Conservation (phyloP, 2,113 vertebrate genomes). For the Cyprinodon brontotheroides region DNA sequence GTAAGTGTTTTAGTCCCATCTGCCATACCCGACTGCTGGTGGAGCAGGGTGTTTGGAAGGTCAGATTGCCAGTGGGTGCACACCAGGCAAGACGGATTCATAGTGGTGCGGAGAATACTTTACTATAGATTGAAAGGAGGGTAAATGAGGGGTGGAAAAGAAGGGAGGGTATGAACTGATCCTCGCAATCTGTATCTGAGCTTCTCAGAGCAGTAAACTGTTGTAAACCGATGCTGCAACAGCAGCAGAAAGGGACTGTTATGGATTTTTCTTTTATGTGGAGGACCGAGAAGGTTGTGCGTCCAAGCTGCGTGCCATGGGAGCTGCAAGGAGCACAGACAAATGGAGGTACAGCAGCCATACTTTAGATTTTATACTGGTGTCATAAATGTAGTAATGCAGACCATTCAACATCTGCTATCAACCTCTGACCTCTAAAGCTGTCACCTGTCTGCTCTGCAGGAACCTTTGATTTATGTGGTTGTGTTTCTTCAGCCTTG, state of each 20-base stretch:
- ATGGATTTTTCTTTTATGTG: slow-evolving; percentile 49
- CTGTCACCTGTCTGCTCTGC: slow-evolving; percentile 42
- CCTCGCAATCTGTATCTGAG: slow-evolving; percentile 46
- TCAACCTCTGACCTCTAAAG: slow-evolving; percentile 49
- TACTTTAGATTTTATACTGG: slow-evolving; percentile 8
- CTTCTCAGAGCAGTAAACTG: slow-evolving; percentile 9
- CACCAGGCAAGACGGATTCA: slow-evolving; percentile 22
- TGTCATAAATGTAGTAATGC: slow-evolving; percentile 27
- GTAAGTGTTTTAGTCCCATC: slow-evolving; percentile 49
- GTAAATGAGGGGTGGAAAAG: slow-evolving; percentile 25
- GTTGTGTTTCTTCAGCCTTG: slow-evolving; percentile 44
- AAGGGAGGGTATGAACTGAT: slow-evolving; percentile 43
- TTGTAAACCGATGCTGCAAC: slow-evolving; percentile 21
- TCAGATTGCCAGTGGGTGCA: slow-evolving; percentile 33
- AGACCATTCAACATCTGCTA: slow-evolving; percentile 18
- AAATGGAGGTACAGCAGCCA: slow-evolving; percentile 52
- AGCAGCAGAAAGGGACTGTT: slow-evolving; percentile 7
- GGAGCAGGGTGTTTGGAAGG: neutral
- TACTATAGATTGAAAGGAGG: slow-evolving; percentile 10
- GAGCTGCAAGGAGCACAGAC: slow-evolving; percentile 41
- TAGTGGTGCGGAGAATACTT: slow-evolving; percentile 25
- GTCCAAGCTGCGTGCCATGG: slow-evolving; percentile 67
- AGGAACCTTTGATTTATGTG: slow-evolving; percentile 51
- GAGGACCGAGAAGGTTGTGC: slow-evolving; percentile 47
- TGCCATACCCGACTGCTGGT: slow-evolving; percentile 26